Base-by-base conservation (phyloP, 2,797 vertebrate species). In the Hylomyscus alleni region DNA sequence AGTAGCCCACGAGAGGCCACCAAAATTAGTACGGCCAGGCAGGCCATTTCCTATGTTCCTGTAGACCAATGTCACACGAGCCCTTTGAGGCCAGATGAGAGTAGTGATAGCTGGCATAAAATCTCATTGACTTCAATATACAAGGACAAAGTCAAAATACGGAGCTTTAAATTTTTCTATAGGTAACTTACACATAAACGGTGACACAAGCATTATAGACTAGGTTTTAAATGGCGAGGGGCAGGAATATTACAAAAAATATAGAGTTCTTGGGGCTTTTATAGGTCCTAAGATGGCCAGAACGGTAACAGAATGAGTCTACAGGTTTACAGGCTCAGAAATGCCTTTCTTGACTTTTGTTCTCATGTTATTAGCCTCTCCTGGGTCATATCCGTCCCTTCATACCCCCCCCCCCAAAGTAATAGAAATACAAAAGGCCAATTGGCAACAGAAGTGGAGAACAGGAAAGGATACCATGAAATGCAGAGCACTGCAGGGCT, bases 21-120 rank as follows among this genome's bases (percentile, higher is more conserved):
- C 40, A 40, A 50, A 72, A 50, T 1, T 1, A 4, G 40, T 6
- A 26, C 0, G 2, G n/a, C 6, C 5, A 54, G 62, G 0, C 15
- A 29, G 19, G 24, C 56, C 76, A 7, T 77, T 60, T 69, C 40
- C 31, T 19, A 19, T 13, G n/a, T 81, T 47, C 29, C 58, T n/a
- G 19, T 15, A 34, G 26, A n/a, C 10, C 10, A 56, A 12, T 0
- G 8, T 40, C 58, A 37, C 26, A 10, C 0, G 15, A 81, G 11
- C 84, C 72, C 77, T 85, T 50, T 94, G 67, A 47, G 50, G 82
- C 17, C 22, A 47, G 1, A 62, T 17, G 54, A 58, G 76, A 75
- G 84, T 31, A n/a, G 60, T 19, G 26, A 26, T 9, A 31, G 67
- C 6, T 52, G n/a, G 24, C 10, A 82, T 56, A 94, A 77, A 84